These are phyloP conservation scores for Glyphotaelius pellucidus DNA, from an alignment of 2,888 invertebrate genomes.

Conservation along the genomic window DNA sequence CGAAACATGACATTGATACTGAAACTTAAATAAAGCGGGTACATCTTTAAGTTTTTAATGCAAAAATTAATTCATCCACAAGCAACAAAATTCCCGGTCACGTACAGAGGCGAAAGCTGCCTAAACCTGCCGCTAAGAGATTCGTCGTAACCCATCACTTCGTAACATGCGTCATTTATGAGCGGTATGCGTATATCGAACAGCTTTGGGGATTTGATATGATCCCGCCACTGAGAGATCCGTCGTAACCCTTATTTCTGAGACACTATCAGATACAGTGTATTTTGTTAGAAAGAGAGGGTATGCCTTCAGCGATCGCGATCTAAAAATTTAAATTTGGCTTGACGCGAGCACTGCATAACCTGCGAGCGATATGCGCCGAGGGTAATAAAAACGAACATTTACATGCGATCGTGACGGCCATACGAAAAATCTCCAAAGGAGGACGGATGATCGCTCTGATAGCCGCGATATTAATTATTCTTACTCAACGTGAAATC, in stretches of 20 bases:
- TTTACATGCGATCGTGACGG: conserved; percentile 44
- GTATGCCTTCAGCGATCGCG: background rate
- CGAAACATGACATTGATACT: too few species aligned
- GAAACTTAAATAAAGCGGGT: background rate
- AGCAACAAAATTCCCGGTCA: background rate
- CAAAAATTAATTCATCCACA: background rate
- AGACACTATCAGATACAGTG: too few species aligned
- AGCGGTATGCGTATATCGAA: background rate
- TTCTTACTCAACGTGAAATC: conserved; percentile 24
- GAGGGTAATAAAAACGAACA: conserved; percentile 14
- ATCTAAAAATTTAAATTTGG: background rate
- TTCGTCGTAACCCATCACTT: background rate
- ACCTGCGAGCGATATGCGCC: conserved; percentile 24
- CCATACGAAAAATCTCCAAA: conserved; percentile 10
- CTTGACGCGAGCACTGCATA: background rate
- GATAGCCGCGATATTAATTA: conserved; percentile 25
- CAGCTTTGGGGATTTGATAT: too few species aligned
- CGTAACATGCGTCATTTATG: background rate
- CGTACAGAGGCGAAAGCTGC: background rate
- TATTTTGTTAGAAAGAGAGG: too few species aligned
- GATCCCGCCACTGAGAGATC: too few species aligned
- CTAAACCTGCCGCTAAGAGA: background rate
- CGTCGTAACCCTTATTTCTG: too few species aligned
- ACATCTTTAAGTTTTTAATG: background rate
- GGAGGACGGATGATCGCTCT: conserved; percentile 23